A percentile compares a stretch with the other conserved stretches of the same genome.
Conservation (phyloP, 2,113 vertebrate species). For the Donacobius atricapilla region DNA sequence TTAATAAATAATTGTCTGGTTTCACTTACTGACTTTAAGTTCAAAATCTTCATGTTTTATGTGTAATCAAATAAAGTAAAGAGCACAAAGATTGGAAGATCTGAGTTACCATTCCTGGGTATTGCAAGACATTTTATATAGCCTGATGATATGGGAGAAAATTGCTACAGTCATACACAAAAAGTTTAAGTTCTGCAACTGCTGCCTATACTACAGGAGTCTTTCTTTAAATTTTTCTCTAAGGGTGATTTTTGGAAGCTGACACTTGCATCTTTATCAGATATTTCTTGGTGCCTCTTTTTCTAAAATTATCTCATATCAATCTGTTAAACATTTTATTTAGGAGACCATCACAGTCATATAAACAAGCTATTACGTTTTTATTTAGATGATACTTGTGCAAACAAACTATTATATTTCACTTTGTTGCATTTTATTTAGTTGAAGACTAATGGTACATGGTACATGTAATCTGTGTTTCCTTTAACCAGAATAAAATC, state of each 20-base stretch:
- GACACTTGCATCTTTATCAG: not conserved
- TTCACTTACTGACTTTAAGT: conserved; percentile 11
- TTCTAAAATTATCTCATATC: not conserved
- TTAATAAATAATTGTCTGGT: conserved; percentile 50
- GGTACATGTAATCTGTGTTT: not conserved
- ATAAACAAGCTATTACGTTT: not conserved
- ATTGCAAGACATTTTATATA: not conserved
- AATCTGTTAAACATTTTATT: not conserved
- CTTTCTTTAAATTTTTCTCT: not conserved
- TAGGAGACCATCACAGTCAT: not conserved
- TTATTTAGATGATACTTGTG: not conserved
- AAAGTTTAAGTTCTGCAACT: not conserved
- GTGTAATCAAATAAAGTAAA: not conserved
- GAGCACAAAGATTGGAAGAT: not conserved
- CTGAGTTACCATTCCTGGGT: not conserved
- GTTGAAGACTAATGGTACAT: not conserved
- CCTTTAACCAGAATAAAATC: not conserved
- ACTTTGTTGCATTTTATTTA: not conserved
- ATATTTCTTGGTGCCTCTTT: not conserved
- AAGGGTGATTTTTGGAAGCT: not conserved
- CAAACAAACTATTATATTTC: not conserved
- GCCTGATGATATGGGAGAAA: not conserved
- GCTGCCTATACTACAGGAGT: not conserved
- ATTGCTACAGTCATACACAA: not conserved
- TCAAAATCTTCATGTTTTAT: not conserved